Percentiles rank a stretch among this genome's conserved stretches.
phyloP scores from a whole-genome alignment of 2,113 vertebrate species.

The Tupaia chinensis region DNA sequence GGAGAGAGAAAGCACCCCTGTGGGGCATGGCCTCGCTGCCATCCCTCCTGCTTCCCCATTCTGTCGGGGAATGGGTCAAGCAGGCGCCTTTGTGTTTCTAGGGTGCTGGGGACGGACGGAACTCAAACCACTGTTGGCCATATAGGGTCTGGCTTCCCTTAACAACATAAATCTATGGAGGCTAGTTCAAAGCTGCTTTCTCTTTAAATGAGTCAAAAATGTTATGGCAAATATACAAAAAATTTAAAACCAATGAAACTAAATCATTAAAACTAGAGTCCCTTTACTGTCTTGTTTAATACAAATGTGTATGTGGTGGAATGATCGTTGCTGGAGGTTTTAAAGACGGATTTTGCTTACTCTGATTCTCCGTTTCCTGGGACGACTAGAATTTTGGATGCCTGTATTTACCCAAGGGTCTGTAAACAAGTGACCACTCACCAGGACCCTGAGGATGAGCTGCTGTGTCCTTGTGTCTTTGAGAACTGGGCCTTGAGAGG shows the following conservation, averaged over 20 bases:
- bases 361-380: background rate
- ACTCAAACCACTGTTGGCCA: too few relatives aligned
- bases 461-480: background rate
- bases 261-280: background rate
- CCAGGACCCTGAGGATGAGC: rapidly evolving
- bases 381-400: background rate
- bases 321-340: background rate
- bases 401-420: background rate
- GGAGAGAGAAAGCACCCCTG: too few relatives aligned
- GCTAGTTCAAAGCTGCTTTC: background rate
- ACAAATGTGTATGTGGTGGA: background rate
- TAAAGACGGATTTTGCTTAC: background rate
- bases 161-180: too few relatives aligned
- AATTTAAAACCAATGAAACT: background rate
- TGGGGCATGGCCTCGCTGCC: too few relatives aligned
- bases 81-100: too few relatives aligned
- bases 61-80: too few relatives aligned
- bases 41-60: too few relatives aligned
- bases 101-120: too few relatives aligned
- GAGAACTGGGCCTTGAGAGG: background rate
- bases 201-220: background rate
- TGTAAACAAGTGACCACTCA: background rate
- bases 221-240: background rate
- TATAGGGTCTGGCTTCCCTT: too few relatives aligned
- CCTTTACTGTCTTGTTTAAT: background rate